These are phyloP conservation scores for Cephus runcator DNA, from an alignment of 2,888 invertebrate species.

Conservation along the genomic window DNA sequence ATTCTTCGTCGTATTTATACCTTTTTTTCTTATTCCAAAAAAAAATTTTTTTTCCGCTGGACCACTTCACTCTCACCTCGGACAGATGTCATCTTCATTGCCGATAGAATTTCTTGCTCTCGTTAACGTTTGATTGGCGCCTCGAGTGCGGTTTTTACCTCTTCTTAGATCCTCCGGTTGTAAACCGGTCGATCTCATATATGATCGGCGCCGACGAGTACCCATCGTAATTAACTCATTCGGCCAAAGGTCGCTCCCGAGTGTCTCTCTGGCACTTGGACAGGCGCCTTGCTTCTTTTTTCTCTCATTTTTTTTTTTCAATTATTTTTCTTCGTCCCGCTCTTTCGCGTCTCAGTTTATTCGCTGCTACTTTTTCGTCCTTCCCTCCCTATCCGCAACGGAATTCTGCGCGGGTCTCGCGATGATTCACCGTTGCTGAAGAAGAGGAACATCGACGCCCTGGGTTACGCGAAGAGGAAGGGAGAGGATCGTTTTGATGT, in stretches of 20 bases:
- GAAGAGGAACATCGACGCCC: neutral
- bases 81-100: constrained; percentile 1
- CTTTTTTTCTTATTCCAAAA: neutral
- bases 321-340: neutral
- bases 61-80: neutral
- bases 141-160: neutral
- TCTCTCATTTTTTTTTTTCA: neutral
- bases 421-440: neutral
- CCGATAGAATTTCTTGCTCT: neutral
- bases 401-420: neutral
- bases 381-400: neutral
- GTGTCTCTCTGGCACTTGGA: neutral
- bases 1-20: neutral
- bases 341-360: neutral
- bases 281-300: neutral
- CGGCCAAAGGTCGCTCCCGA: neutral
- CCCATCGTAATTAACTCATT: neutral
- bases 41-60: neutral
- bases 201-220: neutral
- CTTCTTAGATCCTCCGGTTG: neutral
- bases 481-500: neutral
- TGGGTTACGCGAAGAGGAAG: neutral
- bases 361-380: neutral
- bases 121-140: neutral
- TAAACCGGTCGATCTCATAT: neutral